Base-by-base conservation (phyloP, 2,797 vertebrate species). In the Heliangelus exortis region DNA sequence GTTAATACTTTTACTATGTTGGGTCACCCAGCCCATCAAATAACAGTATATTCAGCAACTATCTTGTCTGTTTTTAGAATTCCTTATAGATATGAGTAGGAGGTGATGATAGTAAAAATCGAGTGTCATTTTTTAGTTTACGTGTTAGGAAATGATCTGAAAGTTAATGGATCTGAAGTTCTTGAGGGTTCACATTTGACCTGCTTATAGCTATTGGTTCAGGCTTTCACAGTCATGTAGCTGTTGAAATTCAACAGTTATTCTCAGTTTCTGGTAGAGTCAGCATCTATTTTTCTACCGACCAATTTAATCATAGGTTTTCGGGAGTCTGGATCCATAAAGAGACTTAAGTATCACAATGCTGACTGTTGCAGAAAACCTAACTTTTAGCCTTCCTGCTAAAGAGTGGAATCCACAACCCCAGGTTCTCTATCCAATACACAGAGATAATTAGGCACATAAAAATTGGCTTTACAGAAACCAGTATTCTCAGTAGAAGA, bases 221-320 rank as follows among this genome's bases (percentile, higher is more conserved):
- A 90, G 34, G 34, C 7, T 73, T 95, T 84, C 31, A 23, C 51
- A 87, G 43, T 50, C 65, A 53, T 61, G 50, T 72, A 88, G 76
- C n/a, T 92, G 47, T 67, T 92, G 77, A 95, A 93, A 95, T 90
- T 92, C 67, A 94, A 90, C 79, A 59, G 55, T 89, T 82, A 69
- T 83, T 88, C 85, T 83, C 68, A 22, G 31, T 66, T 96, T 95
- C 67, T 89, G 18, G 89, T 87, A 76, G 48, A 90, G 84, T 84
- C 74, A 94, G 89, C 90, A 96, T 63, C 48, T 82, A 69, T 72
- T 92, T 95, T 93, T 86, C 63, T 48, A 93, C 34, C 43, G 77
- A 71, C 63, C 39, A 86, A 34, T 90, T 90, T 94, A 92, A 90
- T 94, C 29, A 87, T 10, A 76, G 48, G 6, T 66, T 65, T 94